Percentiles rank a stretch among this genome's conserved stretches.
phyloP scores from a whole-genome alignment of 2,888 invertebrate genomes.

The Lycaena phlaeas region DNA sequence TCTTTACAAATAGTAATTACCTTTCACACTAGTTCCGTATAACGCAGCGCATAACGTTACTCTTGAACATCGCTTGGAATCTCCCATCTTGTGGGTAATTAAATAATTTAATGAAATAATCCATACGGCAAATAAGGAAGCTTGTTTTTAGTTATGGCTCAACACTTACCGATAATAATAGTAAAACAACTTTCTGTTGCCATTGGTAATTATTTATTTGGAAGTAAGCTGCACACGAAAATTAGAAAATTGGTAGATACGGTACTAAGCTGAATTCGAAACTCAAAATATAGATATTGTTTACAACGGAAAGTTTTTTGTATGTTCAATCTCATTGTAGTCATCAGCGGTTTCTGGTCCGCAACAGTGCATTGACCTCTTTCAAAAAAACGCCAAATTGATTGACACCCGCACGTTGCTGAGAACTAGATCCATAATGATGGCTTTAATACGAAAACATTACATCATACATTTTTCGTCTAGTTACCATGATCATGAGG shows the following conservation, averaged over 20 bases:
- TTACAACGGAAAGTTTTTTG: too few relatives aligned
- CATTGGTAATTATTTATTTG: neutral
- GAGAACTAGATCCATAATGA: too few relatives aligned
- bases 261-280: neutral
- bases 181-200: conserved; percentile 9
- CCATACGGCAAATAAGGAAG: conserved; percentile 10
- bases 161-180: conserved; percentile 2
- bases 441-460: too few relatives aligned
- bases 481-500: too few relatives aligned
- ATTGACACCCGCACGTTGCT: too few relatives aligned
- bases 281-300: neutral
- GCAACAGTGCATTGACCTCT: too few relatives aligned
- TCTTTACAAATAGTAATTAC: conserved; percentile 5
- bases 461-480: too few relatives aligned
- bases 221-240: neutral
- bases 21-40: conserved; percentile 6
- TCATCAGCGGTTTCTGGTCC: too few relatives aligned
- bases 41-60: conserved; percentile 4
- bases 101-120: conserved; percentile 10
- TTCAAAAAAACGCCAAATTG: too few relatives aligned
- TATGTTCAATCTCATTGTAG: neutral
- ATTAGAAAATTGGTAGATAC: conserved; percentile 2
- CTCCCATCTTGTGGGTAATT: conserved; percentile 7
- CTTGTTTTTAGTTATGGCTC: conserved; percentile 8
- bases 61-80: neutral